These are phyloP conservation scores for Harpalus rufipes DNA, from an alignment of 2,888 invertebrate genomes.

Conservation along the genomic window DNA sequence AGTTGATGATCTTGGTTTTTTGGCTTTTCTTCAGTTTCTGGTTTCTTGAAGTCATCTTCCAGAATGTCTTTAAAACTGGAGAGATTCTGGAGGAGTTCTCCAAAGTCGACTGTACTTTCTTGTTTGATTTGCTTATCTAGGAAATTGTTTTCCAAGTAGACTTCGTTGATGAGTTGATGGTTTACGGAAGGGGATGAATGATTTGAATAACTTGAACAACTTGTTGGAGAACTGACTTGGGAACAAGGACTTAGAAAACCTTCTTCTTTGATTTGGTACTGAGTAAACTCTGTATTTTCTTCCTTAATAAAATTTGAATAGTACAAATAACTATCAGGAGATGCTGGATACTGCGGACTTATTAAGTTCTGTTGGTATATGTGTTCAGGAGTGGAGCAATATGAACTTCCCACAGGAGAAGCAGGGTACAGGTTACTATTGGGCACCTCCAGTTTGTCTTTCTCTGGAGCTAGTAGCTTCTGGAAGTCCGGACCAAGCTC, in stretches of 20 bases:
- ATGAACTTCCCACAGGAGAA: slow-evolving; percentile 74
- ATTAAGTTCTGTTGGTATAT: slow-evolving; percentile 70
- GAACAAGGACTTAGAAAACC: slow-evolving; percentile 74
- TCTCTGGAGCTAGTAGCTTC: slow-evolving; percentile 73
- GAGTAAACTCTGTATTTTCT: slow-evolving; percentile 79
- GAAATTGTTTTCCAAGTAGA: slow-evolving; percentile 73
- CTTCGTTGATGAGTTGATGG: slow-evolving; percentile 70
- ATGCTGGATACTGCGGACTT: slow-evolving; percentile 60
- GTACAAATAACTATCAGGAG: slow-evolving; percentile 58
- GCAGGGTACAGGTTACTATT: slow-evolving; percentile 73
- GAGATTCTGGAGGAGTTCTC: slow-evolving; percentile 78
- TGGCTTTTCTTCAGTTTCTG: slow-evolving; percentile 73
- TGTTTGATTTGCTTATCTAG: slow-evolving; percentile 77
- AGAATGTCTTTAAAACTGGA: slow-evolving; percentile 72
- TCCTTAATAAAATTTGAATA: slow-evolving; percentile 75
- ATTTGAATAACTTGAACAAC: slow-evolving; percentile 79
- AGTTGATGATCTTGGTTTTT: slow-evolving; percentile 84
- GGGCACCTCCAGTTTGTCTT: slow-evolving; percentile 76
- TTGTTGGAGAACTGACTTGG: slow-evolving; percentile 81
- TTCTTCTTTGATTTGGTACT: slow-evolving; percentile 77
- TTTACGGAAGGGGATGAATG: slow-evolving; percentile 77
- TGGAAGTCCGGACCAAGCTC: slow-evolving; percentile 76
- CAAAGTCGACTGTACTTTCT: slow-evolving; percentile 82
- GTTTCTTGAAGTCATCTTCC: slow-evolving; percentile 71
- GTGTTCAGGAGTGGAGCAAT: slow-evolving; percentile 79